Conservation (phyloP, 2,797 vertebrate genomes). For the Sorex maritimensis region DNA sequence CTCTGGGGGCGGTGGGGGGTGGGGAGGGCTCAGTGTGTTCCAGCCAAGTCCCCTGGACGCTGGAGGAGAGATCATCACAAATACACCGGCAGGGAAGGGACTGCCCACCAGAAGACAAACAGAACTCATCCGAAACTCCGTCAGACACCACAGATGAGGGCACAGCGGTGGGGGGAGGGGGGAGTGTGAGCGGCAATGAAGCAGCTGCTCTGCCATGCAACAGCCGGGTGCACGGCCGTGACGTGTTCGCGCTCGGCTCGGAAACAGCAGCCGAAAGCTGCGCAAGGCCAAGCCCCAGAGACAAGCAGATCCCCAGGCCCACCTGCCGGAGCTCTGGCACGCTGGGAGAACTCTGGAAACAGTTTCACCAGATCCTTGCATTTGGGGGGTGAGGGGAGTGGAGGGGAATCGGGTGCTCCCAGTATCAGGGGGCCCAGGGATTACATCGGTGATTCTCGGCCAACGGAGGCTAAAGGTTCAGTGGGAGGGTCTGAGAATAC, state of each 20-base stretch:
- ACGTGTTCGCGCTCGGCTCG: neutral
- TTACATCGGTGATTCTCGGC: no score
- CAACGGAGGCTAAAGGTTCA: no score
- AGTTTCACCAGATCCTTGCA: neutral
- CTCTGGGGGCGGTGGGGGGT: no score
- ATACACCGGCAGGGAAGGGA: neutral
- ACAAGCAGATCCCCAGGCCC: neutral
- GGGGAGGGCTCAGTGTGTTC: neutral
- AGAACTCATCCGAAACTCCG: neutral
- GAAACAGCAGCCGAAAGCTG: conserved; percentile 3
- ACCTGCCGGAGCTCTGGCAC: neutral
- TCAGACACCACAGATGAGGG: neutral
- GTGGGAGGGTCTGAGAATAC: no score
- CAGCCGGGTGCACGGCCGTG: neutral
- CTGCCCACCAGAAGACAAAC: neutral
- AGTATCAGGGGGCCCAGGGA: no score
- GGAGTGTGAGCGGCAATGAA: no score
- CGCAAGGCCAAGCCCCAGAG: neutral
- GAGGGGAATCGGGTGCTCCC: no score
- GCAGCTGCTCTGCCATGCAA: neutral
- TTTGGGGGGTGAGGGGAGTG: no score
- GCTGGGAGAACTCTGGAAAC: neutral
- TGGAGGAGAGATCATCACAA: neutral
- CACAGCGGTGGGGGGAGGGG: neutral
- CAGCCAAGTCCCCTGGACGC: neutral